Base-by-base conservation (phyloP, 2,888 invertebrate genomes). In the Agrilus cyanescens region DNA sequence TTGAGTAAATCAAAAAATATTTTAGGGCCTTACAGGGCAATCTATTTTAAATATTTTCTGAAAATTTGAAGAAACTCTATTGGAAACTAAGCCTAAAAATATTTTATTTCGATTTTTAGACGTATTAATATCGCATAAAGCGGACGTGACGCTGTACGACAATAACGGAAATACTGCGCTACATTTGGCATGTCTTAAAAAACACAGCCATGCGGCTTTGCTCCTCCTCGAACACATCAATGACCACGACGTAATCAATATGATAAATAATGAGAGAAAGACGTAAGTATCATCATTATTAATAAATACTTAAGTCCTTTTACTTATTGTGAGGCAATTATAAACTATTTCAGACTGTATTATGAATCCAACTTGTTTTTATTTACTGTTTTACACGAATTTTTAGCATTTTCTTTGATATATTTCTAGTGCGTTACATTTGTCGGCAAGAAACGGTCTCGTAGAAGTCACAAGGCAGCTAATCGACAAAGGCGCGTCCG, bases 381-480 rank as follows among this genome's bases (percentile, higher is more conserved):
- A 10, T 7, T 10, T 30, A 10, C n/a, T 10, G 31, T 10, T 30
- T 10, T 30, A 7, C 7, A 30, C 31, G 10, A 10, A 10, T 30
- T 30, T 30, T 30, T 30, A 30, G 10, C 31, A 30, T 30, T 10
- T 30, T 7, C 8, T 16, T 37, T 41, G 14, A 16, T 40, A 35
- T 37, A 42, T 37, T 12, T 31, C 57, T 60, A 76, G 74, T 42
- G 71, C 78, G 6, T 64, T 80, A 36, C 80, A 80, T 61, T 63
- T 80, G 47, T 72, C 78, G 25, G 75, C 78, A 3, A 67, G 70
- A 46, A 73, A 76, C 55, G 79, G 79, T 4, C 59, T 80, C 44
- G 73, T 75, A 6, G 68, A 72, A 31, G 75, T 77, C 2, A 77
- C 77, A 0, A 67, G 73, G 50, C 68, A 72, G 52, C 65, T 80